A percentile compares a stretch with the other conserved stretches of the same genome.
Evolutionary conservation across 2,888 invertebrate species (phyloP).

Genomic region (Antheraea assamensis): DNA sequence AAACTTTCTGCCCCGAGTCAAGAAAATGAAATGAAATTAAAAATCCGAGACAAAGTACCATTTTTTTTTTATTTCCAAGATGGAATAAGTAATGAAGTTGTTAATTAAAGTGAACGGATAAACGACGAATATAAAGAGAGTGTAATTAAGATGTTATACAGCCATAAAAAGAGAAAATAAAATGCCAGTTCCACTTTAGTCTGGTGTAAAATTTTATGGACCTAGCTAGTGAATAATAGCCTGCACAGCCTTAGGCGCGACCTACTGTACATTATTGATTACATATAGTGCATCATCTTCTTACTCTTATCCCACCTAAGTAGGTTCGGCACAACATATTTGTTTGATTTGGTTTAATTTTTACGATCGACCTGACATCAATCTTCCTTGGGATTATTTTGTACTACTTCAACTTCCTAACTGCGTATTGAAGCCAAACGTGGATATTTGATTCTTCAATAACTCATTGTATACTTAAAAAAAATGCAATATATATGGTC

Average conservation of each 20-base stretch:
- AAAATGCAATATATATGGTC: no score
- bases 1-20: background rate
- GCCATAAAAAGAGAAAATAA: conserved; percentile 54
- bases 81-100: conserved; percentile 51
- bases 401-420: no score
- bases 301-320: no score
- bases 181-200: conserved; percentile 28
- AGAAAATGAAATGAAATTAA: conserved; percentile 6
- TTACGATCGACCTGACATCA: no score
- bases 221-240: conserved; percentile 38
- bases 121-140: conserved; percentile 53
- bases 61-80: conserved; percentile 30
- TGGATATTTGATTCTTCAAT: no score
- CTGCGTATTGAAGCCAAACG: no score
- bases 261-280: conserved; percentile 51
- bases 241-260: conserved; percentile 34
- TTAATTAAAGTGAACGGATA: conserved; percentile 60
- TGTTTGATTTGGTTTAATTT: no score
- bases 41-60: conserved; percentile 22
- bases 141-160: conserved; percentile 56
- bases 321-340: no score
- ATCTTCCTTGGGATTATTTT: no score
- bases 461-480: no score
- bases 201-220: conserved; percentile 39
- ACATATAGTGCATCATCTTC: conserved; percentile 50